These are phyloP conservation scores for Catocala fraxini DNA, from an alignment of 2,888 invertebrate genomes.

Conservation along the genomic window DNA sequence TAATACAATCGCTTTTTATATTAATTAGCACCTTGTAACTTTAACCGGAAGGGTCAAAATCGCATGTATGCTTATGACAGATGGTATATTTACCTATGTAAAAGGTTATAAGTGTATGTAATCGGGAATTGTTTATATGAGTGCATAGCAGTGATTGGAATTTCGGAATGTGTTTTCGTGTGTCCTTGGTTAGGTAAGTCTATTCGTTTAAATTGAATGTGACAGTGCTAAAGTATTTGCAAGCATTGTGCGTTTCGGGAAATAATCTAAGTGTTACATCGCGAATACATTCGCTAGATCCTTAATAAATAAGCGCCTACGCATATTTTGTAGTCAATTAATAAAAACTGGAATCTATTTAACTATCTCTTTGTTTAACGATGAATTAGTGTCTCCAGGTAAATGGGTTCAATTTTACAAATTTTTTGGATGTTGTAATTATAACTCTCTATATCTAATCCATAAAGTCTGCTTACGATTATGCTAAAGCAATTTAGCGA, in stretches of 20 bases:
- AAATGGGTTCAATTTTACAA: too few species aligned
- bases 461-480: too few species aligned
- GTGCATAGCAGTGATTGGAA: slow-evolving; percentile 58
- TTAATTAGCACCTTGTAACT: slow-evolving; percentile 40
- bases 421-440: too few species aligned
- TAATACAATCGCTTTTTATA: slow-evolving; percentile 47
- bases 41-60: slow-evolving; percentile 44
- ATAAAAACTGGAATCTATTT: neutral
- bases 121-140: slow-evolving; percentile 54
- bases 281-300: slow-evolving; percentile 31
- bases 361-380: too few species aligned
- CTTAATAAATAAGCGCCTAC: slow-evolving; percentile 18
- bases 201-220: slow-evolving; percentile 41
- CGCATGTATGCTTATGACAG: slow-evolving; percentile 53
- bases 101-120: slow-evolving; percentile 57
- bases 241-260: slow-evolving; percentile 33
- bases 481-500: too few species aligned
- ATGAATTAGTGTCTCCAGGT: too few species aligned
- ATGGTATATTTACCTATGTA: slow-evolving; percentile 61
- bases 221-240: slow-evolving; percentile 41
- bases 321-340: neutral
- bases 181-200: slow-evolving; percentile 45
- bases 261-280: slow-evolving; percentile 51
- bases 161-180: slow-evolving; percentile 55
- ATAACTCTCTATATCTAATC: too few species aligned